Conservation (phyloP, 2,797 vertebrate genomes). For the Champsocephalus esox region DNA sequence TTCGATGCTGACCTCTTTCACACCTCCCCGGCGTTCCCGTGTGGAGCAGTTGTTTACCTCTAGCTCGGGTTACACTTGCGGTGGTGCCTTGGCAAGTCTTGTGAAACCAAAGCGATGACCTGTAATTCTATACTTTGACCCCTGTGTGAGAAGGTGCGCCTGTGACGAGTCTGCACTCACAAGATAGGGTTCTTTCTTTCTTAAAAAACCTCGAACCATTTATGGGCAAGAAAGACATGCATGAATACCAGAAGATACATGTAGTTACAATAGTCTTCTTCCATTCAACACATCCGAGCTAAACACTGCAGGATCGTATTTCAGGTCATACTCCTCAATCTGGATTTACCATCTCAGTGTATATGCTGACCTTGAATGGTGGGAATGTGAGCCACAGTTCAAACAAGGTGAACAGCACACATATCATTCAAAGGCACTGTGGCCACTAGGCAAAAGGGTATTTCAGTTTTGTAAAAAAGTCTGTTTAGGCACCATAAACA, state of each 20-base stretch:
- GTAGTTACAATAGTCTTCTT: not conserved
- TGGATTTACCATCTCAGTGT: slow-evolving; percentile 54
- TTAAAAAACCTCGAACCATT: not conserved
- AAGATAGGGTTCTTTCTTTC: slow-evolving; percentile 24
- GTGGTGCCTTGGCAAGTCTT: slow-evolving; percentile 53
- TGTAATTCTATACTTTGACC: slow-evolving; percentile 72
- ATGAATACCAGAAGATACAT: not conserved
- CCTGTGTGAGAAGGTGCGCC: slow-evolving; percentile 34
- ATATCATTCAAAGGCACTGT: slow-evolving; percentile 26
- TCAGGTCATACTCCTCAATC: slow-evolving; percentile 51
- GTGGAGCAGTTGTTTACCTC: slow-evolving; percentile 70
- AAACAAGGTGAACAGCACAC: slow-evolving; percentile 50
- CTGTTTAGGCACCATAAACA: slow-evolving; percentile 42
- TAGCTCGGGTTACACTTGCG: slow-evolving; percentile 69
- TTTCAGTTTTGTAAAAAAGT: slow-evolving; percentile 23
- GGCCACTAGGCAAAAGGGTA: slow-evolving; percentile 20
- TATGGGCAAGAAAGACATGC: not conserved
- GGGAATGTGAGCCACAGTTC: slow-evolving; percentile 56
- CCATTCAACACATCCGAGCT: not conserved
- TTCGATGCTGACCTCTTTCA: slow-evolving; percentile 49
- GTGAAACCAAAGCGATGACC: slow-evolving; percentile 76
- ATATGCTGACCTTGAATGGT: slow-evolving; percentile 50
- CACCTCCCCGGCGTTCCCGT: slow-evolving; percentile 43
- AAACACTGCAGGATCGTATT: slow-evolving; percentile 40
- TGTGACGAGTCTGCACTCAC: slow-evolving; percentile 35